phyloP scores from a whole-genome alignment of 2,888 invertebrate genomes.

The Cephus rjabovi region DNA sequence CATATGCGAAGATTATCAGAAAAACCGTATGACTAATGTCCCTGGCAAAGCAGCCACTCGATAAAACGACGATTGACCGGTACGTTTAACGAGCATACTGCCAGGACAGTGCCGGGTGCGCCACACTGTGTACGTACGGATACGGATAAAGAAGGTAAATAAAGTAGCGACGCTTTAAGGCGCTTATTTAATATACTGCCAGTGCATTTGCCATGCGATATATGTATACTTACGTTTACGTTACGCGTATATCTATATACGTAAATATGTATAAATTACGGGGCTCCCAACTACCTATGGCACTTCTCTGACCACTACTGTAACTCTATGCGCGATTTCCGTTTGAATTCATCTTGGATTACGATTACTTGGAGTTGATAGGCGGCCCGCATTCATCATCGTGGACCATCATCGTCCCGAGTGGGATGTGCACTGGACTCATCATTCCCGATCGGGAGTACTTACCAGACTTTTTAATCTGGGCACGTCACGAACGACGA shows the following conservation, averaged over 20 bases:
- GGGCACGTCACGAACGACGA: not conserved
- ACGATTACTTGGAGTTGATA: not conserved
- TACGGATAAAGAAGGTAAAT: not conserved
- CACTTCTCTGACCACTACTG: not conserved
- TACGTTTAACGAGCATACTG: constrained; percentile 47
- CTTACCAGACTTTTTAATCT: not conserved
- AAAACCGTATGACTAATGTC: constrained; percentile 7
- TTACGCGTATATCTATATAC: not conserved
- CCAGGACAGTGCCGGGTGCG: not conserved
- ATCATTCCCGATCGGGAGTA: not conserved
- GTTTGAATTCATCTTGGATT: not conserved
- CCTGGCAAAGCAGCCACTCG: constrained; percentile 29
- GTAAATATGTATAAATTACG: no score
- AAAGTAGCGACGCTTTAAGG: not conserved
- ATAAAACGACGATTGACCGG: constrained; percentile 51
- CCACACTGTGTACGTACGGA: not conserved
- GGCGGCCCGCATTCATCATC: not conserved
- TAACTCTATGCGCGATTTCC: not conserved
- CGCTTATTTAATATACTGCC: not conserved
- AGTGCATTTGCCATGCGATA: not conserved
- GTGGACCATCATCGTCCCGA: not conserved
- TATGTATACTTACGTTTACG: not conserved
- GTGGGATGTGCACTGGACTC: not conserved
- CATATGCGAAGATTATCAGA: not conserved
- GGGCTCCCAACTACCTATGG: not conserved